Base-by-base conservation (phyloP, 2,888 invertebrate genomes). In the Diaprepes abbreviatus region DNA sequence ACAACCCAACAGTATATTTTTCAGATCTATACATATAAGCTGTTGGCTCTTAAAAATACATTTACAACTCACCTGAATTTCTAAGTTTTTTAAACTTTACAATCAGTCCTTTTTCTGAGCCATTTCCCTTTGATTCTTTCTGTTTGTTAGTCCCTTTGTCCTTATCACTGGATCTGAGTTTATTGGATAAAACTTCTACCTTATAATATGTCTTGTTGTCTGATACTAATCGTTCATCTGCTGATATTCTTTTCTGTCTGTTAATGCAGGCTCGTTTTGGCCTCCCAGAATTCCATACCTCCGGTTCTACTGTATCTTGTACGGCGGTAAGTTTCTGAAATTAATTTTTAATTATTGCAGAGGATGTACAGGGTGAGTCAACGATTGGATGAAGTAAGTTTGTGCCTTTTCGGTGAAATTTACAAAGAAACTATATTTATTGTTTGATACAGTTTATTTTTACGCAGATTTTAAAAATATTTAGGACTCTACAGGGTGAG, bases 81-180 rank as follows among this genome's bases (percentile, higher is more conserved):
- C 93, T 86, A 14, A 93, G 89, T 73, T 92, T 91, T 59, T 90
- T 89, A 77, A 93, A 92, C 78, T 93, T 91, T 0, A 93, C 92
- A 17, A 92, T 80, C 2, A 78, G 54, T 24, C 74, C 78, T 67
- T 79, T 78, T 7, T 77, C 75, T 5, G 73, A 71, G 3, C 76
- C 76, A 58, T 66, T 74, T 10, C 72, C 59, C 10, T 75, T 78
- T n/a, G 71, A 67, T 21, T 40, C 40, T 16, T 74, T 75, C 14
- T 57, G 70, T 19, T 66, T 62, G 52, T 55, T 65, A 66, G 64
- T 58, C 19, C 55, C 60, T 54, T 67, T 54, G 50, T 77, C 73
- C 35, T 68, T 68, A 31, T 74, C 75, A 68, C 88, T 90, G 0
- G 91, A 91, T 24, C 91, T 84, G 35, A 91, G 81, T 79, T 92